A percentile compares a stretch with the other conserved stretches of the same genome.
Evolutionary conservation across 1,140 invertebrate genomes (phyloP).

Genomic region (Teleopsis dalmanni): DNA sequence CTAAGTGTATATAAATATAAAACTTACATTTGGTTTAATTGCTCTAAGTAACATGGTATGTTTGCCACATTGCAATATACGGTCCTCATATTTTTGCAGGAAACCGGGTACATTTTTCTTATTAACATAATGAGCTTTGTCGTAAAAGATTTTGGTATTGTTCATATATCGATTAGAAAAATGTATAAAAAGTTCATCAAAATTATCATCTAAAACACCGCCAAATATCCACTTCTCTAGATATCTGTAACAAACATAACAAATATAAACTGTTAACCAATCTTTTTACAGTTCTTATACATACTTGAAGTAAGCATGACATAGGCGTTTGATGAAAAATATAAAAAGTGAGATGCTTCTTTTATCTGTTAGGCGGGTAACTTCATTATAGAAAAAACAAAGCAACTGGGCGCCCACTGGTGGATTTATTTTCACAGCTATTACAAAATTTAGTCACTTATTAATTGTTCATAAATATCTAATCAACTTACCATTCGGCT

Average conservation of each 20-base stretch:
- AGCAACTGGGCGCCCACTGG: slow-evolving; percentile 24
- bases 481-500: slow-evolving; percentile 12
- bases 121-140: slow-evolving; percentile 28
- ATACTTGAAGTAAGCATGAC: slow-evolving; percentile 30
- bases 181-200: slow-evolving; percentile 33
- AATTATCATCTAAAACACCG: slow-evolving; percentile 29
- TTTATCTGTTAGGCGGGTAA: slow-evolving; percentile 21
- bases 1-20: background rate
- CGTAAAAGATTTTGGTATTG: slow-evolving; percentile 36
- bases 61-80: slow-evolving; percentile 37
- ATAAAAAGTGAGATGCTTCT: slow-evolving; percentile 26
- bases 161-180: slow-evolving; percentile 16
- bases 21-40: slow-evolving; percentile 30
- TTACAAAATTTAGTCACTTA: slow-evolving; percentile 2
- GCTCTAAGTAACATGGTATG: slow-evolving; percentile 33
- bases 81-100: slow-evolving; percentile 26
- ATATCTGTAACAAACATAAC: slow-evolving; percentile 10
- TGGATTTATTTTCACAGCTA: slow-evolving; percentile 10
- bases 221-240: slow-evolving; percentile 33
- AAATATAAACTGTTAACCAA: background rate
- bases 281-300: background rate
- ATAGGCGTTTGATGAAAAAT: slow-evolving; percentile 27
- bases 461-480: background rate
- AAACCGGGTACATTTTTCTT: slow-evolving; percentile 28
- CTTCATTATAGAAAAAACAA: slow-evolving; percentile 25